Conservation (phyloP, 2,113 vertebrate genomes). For the Halcyon malimbica region DNA sequence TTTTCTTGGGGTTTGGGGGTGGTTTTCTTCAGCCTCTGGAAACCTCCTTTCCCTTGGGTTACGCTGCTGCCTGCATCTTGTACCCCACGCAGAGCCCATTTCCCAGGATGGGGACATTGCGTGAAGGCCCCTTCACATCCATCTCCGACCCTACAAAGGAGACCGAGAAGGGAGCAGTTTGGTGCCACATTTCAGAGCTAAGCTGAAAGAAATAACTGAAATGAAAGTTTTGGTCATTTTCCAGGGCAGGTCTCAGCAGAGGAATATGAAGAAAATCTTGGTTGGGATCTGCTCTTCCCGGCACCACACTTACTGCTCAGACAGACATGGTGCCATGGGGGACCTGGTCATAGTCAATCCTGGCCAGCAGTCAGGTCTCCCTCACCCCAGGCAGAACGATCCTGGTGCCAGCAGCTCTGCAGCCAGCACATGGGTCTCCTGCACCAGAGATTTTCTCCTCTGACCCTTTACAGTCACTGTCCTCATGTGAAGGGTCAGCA, state of each 20-base stretch:
- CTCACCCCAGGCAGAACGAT: neutral
- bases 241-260: neutral
- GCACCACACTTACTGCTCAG: neutral
- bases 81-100: neutral
- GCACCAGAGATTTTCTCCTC: neutral
- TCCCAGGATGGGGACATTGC: accelerated
- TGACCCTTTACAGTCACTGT: neutral
- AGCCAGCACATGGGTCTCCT: neutral
- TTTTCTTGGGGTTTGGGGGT: neutral
- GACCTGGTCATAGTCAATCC: accelerated
- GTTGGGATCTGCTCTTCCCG: neutral
- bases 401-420: neutral
- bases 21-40: conserved; percentile 50
- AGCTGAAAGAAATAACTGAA: neutral
- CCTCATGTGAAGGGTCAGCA: neutral
- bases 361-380: neutral
- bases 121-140: neutral
- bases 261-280: neutral
- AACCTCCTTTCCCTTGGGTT: conserved; percentile 37
- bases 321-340: accelerated
- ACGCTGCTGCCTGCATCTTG: neutral
- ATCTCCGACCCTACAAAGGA: neutral
- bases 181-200: neutral
- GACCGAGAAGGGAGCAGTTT: neutral
- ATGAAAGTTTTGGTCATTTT: neutral